Evolutionary conservation across 2,113 vertebrate species (phyloP).

Genomic region (Herpetotheres cachinnans): DNA sequence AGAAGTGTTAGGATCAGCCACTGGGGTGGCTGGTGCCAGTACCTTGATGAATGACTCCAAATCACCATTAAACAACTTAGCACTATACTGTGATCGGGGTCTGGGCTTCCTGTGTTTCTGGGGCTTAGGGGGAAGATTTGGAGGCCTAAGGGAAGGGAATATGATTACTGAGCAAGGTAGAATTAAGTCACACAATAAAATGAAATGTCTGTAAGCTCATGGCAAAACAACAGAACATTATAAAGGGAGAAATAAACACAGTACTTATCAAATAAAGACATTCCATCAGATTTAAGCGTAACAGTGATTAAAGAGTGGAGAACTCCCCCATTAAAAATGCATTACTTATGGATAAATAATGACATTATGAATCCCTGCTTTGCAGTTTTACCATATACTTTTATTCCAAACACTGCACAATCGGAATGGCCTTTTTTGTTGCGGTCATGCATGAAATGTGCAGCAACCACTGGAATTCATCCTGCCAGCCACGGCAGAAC

Average conservation of each 20-base stretch:
- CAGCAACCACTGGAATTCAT: background rate
- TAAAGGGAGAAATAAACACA: background rate
- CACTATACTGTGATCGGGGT: conserved; percentile 88
- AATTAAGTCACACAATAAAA: conserved; percentile 60
- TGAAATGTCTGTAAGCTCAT: conserved; percentile 45
- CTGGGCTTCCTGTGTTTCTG: conserved; percentile 89
- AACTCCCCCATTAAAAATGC: background rate
- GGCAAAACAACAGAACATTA: conserved; percentile 35
- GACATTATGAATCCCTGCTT: background rate
- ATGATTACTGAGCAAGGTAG: conserved; percentile 73
- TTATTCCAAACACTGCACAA: background rate
- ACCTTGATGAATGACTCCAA: conserved; percentile 96
- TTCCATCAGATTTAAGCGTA: background rate
- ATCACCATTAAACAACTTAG: conserved; percentile 97
- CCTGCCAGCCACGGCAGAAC: background rate
- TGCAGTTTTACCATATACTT: background rate
- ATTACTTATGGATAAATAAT: background rate
- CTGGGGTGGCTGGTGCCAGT: conserved; percentile 71
- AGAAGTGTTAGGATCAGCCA: conserved; percentile 72
- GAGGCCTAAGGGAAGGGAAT: conserved; percentile 89
- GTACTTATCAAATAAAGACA: background rate
- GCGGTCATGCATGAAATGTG: background rate
- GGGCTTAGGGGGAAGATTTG: conserved; percentile 87
- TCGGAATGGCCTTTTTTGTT: background rate
- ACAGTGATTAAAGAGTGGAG: background rate